These are phyloP conservation scores for Eucera pruinosa DNA, from an alignment of 2,888 invertebrate species.

Conservation along the genomic window DNA sequence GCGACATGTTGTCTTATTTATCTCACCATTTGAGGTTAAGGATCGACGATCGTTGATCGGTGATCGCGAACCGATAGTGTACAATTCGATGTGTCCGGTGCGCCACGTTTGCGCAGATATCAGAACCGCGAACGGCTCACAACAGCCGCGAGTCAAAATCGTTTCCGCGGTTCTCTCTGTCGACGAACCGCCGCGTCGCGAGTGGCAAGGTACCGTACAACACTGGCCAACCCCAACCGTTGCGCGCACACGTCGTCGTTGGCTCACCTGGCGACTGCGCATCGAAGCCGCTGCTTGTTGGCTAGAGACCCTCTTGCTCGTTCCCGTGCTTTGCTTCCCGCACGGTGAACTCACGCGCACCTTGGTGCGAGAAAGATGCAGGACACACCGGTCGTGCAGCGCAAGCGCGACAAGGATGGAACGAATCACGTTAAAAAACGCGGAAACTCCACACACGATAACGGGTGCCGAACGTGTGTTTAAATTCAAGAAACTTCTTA, in stretches of 20 bases:
- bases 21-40: constrained; percentile 59
- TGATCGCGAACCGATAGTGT: background rate
- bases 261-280: constrained; percentile 83
- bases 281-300: constrained; percentile 69
- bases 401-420: constrained; percentile 15
- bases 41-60: constrained; percentile 27
- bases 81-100: background rate
- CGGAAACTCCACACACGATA: constrained; percentile 45
- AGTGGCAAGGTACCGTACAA: constrained; percentile 59
- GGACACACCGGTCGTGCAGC: too few relatives aligned
- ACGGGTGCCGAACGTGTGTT: constrained; percentile 22
- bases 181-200: constrained; percentile 60
- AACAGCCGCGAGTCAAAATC: constrained; percentile 35
- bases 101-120: constrained; percentile 30
- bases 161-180: constrained; percentile 43
- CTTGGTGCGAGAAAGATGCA: constrained; percentile 16
- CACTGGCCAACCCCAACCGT: constrained; percentile 63
- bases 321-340: constrained; percentile 18
- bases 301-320: constrained; percentile 49
- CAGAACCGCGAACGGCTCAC: background rate
- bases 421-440: constrained; percentile 24
- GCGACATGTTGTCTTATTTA: constrained; percentile 47
- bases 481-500: constrained; percentile 32
- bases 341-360: constrained; percentile 21
- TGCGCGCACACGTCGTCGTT: constrained; percentile 67